Evolutionary conservation across 1,140 invertebrate genomes (phyloP), one percentile per base, ranked within the genome.

Genomic region (Drosophila littoralis): DNA sequence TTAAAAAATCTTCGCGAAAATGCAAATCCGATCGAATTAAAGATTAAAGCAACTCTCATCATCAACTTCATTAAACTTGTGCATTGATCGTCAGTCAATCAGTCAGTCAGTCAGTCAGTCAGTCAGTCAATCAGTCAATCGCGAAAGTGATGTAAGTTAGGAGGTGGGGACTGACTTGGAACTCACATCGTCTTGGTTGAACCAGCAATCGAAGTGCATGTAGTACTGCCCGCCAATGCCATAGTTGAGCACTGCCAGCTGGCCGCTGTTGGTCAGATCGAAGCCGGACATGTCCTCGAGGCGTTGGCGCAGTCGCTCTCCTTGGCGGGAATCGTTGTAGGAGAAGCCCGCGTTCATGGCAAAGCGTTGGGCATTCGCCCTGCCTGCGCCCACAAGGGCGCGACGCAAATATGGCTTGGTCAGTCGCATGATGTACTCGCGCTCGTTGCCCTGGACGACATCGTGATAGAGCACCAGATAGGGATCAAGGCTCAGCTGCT

Each of bases 301-400:
- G 43, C 96, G 93, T 67, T 92, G 93, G 9, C 63, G 35, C 0
- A 79, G 42, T 0, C 17, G 32, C 10, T 9, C 1, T 2, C 66
- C 46, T 7, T 36, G 1, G 1, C 35, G 95, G 95, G 45, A 98
- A 94, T 68, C 93, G 94, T 15, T 93, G 94, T 7, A 98, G 94
- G 32, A 95, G 93, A 58, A 94, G 88, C 79, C 97, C 94, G 89
- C 98, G 97, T 33, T 95, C 93, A 81, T 96, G 95, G 79, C 95
- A 95, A 9, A 99, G 93, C 98, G n/a, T 0, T 2, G 17, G 97
- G 99, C 1, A 97, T 96, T 75, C 97, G 98, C 94, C 99, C 99
- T 90, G 97, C 98, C 85, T 99, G 98, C 75, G 98, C 94, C 92
- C 0, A 74, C 75, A 2, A 42, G 52, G 0, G 98, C 98, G 81